Percentiles rank a stretch among this genome's conserved stretches.
Evolutionary conservation across 2,797 vertebrate species (phyloP).

Genomic region (Manis pentadactyla): DNA sequence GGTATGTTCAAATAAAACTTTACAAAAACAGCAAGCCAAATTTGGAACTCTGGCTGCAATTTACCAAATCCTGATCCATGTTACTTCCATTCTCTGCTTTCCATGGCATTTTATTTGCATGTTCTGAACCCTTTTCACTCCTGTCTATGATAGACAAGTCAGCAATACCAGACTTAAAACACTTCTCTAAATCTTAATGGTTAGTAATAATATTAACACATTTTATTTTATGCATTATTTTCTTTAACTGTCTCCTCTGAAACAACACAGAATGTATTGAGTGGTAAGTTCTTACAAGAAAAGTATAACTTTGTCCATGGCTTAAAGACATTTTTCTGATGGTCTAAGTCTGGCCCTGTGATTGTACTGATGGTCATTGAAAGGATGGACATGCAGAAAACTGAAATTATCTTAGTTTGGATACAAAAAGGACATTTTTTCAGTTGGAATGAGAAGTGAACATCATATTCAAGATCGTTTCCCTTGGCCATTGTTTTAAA

Average conservation of each 20-base stretch:
- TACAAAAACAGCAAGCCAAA: background rate
- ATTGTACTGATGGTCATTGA: background rate
- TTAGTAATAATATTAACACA: background rate
- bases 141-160: background rate
- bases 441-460: background rate
- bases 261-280: background rate
- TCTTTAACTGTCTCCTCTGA: constrained; percentile 9
- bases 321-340: background rate
- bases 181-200: background rate
- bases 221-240: background rate
- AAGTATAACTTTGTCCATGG: constrained; percentile 8
- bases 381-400: background rate
- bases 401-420: constrained; percentile 27
- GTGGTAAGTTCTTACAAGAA: background rate
- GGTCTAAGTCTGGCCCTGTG: background rate
- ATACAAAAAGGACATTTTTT: background rate
- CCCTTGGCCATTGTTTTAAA: background rate
- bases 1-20: constrained; percentile 34
- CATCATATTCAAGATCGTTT: background rate
- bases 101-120: background rate
- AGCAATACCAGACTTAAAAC: background rate
- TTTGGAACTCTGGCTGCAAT: background rate
- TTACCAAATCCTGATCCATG: background rate
- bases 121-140: constrained; percentile 14
- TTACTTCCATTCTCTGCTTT: constrained; percentile 16